phyloP scores from a whole-genome alignment of 2,797 vertebrate genomes.

The Antennarius maculatus region DNA sequence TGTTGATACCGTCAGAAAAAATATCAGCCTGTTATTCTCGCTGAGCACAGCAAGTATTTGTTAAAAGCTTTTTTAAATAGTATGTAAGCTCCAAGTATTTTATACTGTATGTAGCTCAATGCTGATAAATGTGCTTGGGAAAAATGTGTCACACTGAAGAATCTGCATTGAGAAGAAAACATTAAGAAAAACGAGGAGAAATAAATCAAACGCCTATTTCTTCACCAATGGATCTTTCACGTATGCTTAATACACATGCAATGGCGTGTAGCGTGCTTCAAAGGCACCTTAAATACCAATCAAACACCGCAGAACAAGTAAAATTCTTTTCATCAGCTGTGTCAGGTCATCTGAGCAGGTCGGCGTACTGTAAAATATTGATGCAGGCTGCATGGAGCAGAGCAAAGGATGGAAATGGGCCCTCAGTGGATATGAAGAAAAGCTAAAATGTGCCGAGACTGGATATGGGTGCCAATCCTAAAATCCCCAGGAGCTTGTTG shows the following conservation, averaged over 20 bases:
- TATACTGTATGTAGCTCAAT: not conserved
- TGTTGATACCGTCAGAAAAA: slow-evolving; percentile 11
- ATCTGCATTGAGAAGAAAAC: not conserved
- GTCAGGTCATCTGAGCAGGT: slow-evolving; percentile 41
- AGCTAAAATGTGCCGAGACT: not conserved
- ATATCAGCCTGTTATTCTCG: slow-evolving; percentile 15
- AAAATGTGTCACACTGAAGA: slow-evolving; percentile 3
- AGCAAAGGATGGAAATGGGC: slow-evolving; percentile 26
- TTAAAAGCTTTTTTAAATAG: slow-evolving; percentile 26
- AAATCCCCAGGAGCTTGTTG: slow-evolving; percentile 5
- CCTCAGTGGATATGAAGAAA: not conserved
- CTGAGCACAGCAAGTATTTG: slow-evolving; percentile 4
- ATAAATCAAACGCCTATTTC: slow-evolving; percentile 10
- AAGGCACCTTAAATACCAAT: slow-evolving; percentile 44
- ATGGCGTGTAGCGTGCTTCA: slow-evolving; percentile 15
- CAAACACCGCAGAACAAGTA: slow-evolving; percentile 29
- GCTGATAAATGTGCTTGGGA: slow-evolving; percentile 6
- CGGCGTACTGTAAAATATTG: slow-evolving; percentile 55
- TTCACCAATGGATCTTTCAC: not conserved
- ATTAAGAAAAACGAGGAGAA: not conserved
- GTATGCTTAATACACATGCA: slow-evolving; percentile 17
- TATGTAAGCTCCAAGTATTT: slow-evolving; percentile 16
- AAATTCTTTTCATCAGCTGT: slow-evolving; percentile 38
- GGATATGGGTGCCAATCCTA: slow-evolving; percentile 2
- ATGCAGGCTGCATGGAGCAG: slow-evolving; percentile 31